These are phyloP conservation scores for Otis tarda DNA, from an alignment of 2,113 vertebrate genomes.

Conservation along the genomic window DNA sequence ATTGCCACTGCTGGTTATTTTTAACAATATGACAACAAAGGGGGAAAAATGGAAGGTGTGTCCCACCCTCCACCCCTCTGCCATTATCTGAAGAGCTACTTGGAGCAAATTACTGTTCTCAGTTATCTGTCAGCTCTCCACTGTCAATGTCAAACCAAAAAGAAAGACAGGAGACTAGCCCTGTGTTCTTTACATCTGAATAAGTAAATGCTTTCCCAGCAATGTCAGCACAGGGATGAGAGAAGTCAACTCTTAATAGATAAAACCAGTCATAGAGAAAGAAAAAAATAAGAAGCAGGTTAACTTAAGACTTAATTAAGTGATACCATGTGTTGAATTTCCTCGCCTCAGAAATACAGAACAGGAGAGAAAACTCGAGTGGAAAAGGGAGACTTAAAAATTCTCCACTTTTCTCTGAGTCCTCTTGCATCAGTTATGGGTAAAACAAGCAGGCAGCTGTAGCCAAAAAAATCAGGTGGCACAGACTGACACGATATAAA, in stretches of 20 bases:
- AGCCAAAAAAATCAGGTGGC: not conserved
- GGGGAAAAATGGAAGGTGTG: constrained; percentile 67
- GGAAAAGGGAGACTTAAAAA: not conserved
- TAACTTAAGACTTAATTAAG: constrained; percentile 43
- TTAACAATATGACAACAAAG: constrained; percentile 67
- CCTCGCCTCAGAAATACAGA: not conserved
- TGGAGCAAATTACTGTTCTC: constrained; percentile 71
- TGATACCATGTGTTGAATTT: constrained; percentile 60
- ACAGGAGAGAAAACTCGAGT: not conserved
- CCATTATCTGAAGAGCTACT: constrained; percentile 76
- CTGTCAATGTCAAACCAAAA: constrained; percentile 44
- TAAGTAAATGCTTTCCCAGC: constrained; percentile 68
- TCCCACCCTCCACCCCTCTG: constrained; percentile 9
- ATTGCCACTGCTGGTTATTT: constrained; percentile 71
- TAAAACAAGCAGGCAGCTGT: not conserved
- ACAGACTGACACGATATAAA: not conserved
- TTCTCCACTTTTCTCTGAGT: not conserved
- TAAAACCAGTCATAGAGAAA: constrained; percentile 28
- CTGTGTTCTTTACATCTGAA: constrained; percentile 60
- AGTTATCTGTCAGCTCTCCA: constrained; percentile 68
- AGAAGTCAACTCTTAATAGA: constrained; percentile 67
- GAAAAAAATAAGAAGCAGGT: constrained; percentile 10
- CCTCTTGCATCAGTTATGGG: not conserved
- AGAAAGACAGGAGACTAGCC: constrained; percentile 52
- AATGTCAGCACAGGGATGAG: constrained; percentile 46